These are phyloP conservation scores for Acrocephalus arundinaceus DNA, from an alignment of 2,113 vertebrate genomes.

Conservation along the genomic window DNA sequence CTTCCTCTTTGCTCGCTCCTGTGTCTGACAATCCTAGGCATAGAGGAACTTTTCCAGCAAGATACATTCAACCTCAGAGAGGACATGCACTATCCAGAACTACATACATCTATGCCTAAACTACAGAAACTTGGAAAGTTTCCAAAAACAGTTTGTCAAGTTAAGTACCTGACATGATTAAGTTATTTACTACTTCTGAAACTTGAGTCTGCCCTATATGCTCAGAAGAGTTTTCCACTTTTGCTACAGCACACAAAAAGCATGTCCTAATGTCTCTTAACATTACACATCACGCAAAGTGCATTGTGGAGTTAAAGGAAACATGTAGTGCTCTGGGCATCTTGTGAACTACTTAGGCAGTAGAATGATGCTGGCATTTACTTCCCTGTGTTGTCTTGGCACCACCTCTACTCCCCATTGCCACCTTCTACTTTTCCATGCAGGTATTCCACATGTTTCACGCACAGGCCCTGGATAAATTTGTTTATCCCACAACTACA, in stretches of 20 bases:
- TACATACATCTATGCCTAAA: neutral
- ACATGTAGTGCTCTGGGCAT: neutral
- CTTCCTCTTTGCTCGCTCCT: neutral
- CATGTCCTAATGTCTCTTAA: neutral
- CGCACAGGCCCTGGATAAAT: neutral
- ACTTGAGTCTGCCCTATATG: neutral
- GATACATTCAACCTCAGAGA: neutral
- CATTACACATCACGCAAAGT: neutral
- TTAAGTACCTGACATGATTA: neutral
- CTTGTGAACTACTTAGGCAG: neutral
- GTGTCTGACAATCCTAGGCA: neutral
- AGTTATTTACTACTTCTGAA: neutral
- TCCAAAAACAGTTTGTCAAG: neutral
- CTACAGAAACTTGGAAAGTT: neutral
- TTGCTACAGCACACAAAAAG: neutral
- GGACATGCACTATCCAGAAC: neutral
- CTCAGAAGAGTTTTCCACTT: neutral
- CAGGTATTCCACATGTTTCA: neutral
- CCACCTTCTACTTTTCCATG: neutral
- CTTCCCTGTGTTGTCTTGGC: neutral
- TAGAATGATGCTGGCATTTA: fast-evolving
- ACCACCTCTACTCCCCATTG: neutral
- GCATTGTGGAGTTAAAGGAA: neutral
- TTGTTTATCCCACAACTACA: neutral
- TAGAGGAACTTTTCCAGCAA: neutral